Base-by-base conservation (phyloP, 2,113 vertebrate genomes). In the Ploceus nigricollis region DNA sequence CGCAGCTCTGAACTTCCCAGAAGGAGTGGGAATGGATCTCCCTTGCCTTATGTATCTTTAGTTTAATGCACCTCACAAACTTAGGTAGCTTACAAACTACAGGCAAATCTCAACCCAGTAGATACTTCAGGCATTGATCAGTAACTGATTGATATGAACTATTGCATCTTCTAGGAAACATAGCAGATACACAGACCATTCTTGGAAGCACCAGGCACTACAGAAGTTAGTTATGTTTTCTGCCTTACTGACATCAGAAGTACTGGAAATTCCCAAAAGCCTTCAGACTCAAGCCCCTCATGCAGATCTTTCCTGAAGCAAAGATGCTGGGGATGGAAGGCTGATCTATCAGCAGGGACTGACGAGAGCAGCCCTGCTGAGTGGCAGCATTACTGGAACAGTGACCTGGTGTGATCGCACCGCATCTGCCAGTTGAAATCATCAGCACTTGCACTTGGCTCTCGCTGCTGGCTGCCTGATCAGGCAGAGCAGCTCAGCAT, bases 371-470 rank as follows among this genome's bases (percentile, higher is more conserved):
- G 80, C 69, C 69, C 31, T 0, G 1, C n/a, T 44, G 79, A 94
- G 84, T 88, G 89, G 58, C 93, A 90, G 47, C 3, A 1, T 84
- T 90, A 22, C 71, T 92, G 81, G 92, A 97, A 81, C 39, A 88
- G 92, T 80, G 68, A 87, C 89, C 90, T 90, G 87, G 81, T 87
- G 63, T 61, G 75, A 33, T 64, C 2, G 1, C 6, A 60, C 92
- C 90, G 50, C 83, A 90, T 93, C 89, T 96, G 96, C 79, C 94
- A 89, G 89, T 44, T 94, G 89, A 97, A 97, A 93, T 94, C 85
- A 89, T 93, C 96, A 81, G 82, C 90, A 94, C 92, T 96, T 96
- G 89, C 81, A 68, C 92, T 96, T 97, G 95, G 94, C 93, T 93
- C 68, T 44, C 8, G 7, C 76, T 94, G 85, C 69, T 97, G 90